Base-by-base conservation (phyloP, 2,888 invertebrate genomes). In the Agapostemon virescens region DNA sequence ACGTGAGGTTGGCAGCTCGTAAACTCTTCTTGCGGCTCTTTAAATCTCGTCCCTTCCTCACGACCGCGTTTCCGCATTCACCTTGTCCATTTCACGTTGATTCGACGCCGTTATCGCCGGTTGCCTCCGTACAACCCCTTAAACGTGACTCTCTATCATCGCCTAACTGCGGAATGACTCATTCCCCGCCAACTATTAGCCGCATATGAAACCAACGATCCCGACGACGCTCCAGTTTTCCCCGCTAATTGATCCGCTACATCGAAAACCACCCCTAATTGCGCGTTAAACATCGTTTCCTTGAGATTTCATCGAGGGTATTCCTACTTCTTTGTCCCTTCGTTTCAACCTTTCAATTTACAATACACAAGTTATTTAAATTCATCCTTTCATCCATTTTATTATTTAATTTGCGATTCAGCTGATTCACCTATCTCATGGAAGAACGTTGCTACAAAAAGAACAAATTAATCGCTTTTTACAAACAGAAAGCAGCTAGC, bases 51-150 rank as follows among this genome's bases (percentile, higher is more conserved):
- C 83, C 86, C 83, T 86, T 78, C 75, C 66, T 61, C 64, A 78
- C 79, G 36, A 84, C 76, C 84, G 83, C 85, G 85, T 85, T 88
- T 88, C 88, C 87, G 88, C 86, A 85, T 87, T 86, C 82, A 83
- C 83, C 77, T 84, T 84, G 80, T 79, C 81, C 87, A 85, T 83
- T 88, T 85, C 86, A 82, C 84, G 77, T 85, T 88, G 82, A 86
- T 87, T 86, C 74, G 55, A 30, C 74, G 77, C 69, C 86, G 75
- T 82, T 84, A 88, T 80, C 83, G 79, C 82, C 74, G 68, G 61
- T 78, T 71, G 45, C 66, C 58, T 17, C 61, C 55, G 52, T 30
- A 30, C 69, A 45, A 26, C 33, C 68, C 70, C 67, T 61, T 61
- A 67, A 82, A 45, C 70, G 30, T 20, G 17, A 26, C 45, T 40